Percentiles rank a stretch among this genome's conserved stretches.
phyloP scores from a whole-genome alignment of 2,797 vertebrate genomes.

The Dendrocincla fuliginosa region DNA sequence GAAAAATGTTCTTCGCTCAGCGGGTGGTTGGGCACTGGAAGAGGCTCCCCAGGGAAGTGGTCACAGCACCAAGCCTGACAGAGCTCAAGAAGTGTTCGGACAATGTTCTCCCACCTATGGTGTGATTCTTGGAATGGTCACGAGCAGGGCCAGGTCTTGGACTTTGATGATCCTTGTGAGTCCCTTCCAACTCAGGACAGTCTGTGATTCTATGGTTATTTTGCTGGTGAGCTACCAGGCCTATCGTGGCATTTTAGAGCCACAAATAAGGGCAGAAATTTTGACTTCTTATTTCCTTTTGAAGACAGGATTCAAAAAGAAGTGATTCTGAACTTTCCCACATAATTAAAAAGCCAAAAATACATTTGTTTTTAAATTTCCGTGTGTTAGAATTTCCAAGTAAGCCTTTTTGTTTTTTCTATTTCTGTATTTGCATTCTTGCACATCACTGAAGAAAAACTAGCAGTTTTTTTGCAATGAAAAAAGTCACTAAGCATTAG shows the following conservation, averaged over 20 bases:
- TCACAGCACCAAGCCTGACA: neutral
- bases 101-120: rapidly evolving
- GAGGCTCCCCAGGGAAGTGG: neutral
- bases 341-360: constrained; percentile 31
- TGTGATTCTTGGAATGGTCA: neutral
- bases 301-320: neutral
- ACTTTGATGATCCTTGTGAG: too few relatives aligned
- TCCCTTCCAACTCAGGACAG: neutral
- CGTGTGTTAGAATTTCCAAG: constrained; percentile 18
- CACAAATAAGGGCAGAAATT: neutral
- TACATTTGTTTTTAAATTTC: constrained; percentile 29
- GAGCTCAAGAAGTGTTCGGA: rapidly evolving
- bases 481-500: neutral
- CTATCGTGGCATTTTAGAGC: neutral
- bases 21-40: rapidly evolving
- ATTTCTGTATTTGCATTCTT: constrained; percentile 9
- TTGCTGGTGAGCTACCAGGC: neutral
- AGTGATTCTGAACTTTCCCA: constrained; percentile 18
- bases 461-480: neutral
- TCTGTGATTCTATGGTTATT: neutral
- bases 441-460: neutral
- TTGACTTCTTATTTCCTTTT: constrained; percentile 26
- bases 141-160: neutral
- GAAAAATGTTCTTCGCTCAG: rapidly evolving
- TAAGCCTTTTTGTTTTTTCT: neutral